Evolutionary conservation across 2,113 vertebrate species (phyloP).

Genomic region (Chunga burmeisteri): DNA sequence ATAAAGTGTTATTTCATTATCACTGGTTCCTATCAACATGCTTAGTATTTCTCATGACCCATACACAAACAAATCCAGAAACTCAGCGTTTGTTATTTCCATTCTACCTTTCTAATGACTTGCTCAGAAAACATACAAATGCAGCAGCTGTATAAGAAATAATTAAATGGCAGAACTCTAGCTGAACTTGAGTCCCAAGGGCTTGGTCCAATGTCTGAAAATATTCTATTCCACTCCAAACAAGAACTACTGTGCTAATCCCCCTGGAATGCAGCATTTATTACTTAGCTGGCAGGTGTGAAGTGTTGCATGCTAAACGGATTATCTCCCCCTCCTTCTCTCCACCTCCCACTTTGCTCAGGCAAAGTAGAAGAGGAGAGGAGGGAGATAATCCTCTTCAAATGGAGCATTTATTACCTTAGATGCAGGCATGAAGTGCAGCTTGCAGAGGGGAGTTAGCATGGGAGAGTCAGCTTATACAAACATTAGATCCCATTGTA

Average conservation of each 20-base stretch:
- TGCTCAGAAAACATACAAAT: neutral
- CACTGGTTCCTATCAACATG: neutral
- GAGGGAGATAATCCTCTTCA: conserved; percentile 54
- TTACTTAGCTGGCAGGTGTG: conserved; percentile 47
- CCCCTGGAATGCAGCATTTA: conserved; percentile 36
- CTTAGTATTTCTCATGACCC: neutral
- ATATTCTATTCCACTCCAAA: conserved; percentile 25
- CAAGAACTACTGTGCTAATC: conserved; percentile 34
- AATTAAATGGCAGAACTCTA: neutral
- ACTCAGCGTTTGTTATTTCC: neutral
- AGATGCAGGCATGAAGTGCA: neutral
- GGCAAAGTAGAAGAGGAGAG: neutral
- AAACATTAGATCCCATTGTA: conserved; percentile 16
- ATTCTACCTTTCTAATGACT: neutral
- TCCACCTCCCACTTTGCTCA: neutral
- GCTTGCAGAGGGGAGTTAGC: neutral
- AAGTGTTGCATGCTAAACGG: conserved; percentile 23
- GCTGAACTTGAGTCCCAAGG: neutral
- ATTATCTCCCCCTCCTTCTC: conserved; percentile 40
- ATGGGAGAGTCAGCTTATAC: neutral
- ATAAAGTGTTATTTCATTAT: neutral
- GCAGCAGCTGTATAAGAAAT: neutral
- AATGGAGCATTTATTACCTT: conserved; percentile 49
- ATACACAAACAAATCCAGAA: neutral
- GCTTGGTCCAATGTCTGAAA: neutral